Evolutionary conservation across 2,797 vertebrate genomes (phyloP), one percentile per base, ranked within the genome.

Genomic region (Hapalemur alaotrensis): DNA sequence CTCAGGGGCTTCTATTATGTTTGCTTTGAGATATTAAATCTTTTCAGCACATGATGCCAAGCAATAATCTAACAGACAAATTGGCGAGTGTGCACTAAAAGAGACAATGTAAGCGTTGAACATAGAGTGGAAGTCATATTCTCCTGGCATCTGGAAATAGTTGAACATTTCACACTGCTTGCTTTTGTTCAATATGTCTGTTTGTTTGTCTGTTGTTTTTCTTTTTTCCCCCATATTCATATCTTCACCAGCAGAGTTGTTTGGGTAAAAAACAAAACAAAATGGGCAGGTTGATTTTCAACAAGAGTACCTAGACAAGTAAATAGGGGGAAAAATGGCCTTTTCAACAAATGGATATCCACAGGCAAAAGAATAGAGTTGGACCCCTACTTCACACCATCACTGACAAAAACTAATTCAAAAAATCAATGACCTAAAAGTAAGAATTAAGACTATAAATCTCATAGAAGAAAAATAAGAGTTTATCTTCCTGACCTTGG

Each of bases 401-500:
- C 28, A 84, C 32, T 84, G 80, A 78, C 54, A 96, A 67, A 87
- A 89, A 89, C 35, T 84, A 83, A 80, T 30, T 93, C 67, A 81
- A 57, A 88, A 3, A 20, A 94, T 69, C 52, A 57, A 72, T 78
- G 25, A 11, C 12, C 43, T 86, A 87, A 87, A 57, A 1, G 0
- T 63, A 80, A 86, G 65, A n/a, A 18, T 80, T 50, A 50, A 93
- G 73, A 69, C 41, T 73, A 63, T 76, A 65, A 59, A 41, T 57
- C 15, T 63, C 25, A 94, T 83, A 88, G 46, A 82, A 83, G 32
- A 48, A 96, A 91, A 83, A 52, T 32, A 57, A 43, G 10, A 25
- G 6, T 61, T 76, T 82, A 67, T 61, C 52, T 79, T 94, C 61
- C 11, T 70, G 80, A 83, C 38, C 43, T 59, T 72, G n/a, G 35